phyloP scores from a whole-genome alignment of 1,140 invertebrate species.

The Lucilia sericata region DNA sequence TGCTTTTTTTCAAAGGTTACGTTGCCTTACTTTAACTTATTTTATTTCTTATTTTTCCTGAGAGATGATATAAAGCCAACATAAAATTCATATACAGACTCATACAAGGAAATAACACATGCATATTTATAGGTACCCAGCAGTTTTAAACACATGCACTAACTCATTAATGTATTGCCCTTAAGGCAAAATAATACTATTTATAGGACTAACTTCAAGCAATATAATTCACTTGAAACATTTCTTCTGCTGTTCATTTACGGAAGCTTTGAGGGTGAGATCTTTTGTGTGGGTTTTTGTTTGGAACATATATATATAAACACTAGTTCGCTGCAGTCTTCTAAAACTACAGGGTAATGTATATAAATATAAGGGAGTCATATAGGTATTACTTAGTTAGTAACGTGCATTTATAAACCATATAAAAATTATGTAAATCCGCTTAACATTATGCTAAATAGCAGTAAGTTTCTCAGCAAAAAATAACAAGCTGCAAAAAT shows the following conservation, averaged over 20 bases:
- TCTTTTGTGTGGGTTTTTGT: no score
- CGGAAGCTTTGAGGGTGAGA: no score
- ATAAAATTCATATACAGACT: background rate
- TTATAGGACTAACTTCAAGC: no score
- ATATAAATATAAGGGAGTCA: no score
- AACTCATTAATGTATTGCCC: no score
- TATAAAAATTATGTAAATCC: slow-evolving; percentile 29
- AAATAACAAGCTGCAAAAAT: background rate
- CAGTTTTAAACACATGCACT: no score
- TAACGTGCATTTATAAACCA: slow-evolving; percentile 9
- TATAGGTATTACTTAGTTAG: background rate
- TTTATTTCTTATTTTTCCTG: background rate
- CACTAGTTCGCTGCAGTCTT: no score
- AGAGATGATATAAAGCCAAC: background rate
- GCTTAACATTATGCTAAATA: slow-evolving; percentile 21
- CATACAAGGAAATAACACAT: background rate
- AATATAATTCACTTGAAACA: no score
- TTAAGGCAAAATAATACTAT: no score
- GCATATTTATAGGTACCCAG: background rate
- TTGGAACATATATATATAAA: no score
- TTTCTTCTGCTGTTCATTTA: no score
- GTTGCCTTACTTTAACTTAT: background rate
- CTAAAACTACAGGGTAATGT: no score
- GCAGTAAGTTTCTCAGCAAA: background rate
- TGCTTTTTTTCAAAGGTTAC: background rate